Evolutionary conservation across 2,888 invertebrate genomes (phyloP).

Genomic region (Nesidiocoris tenuis): DNA sequence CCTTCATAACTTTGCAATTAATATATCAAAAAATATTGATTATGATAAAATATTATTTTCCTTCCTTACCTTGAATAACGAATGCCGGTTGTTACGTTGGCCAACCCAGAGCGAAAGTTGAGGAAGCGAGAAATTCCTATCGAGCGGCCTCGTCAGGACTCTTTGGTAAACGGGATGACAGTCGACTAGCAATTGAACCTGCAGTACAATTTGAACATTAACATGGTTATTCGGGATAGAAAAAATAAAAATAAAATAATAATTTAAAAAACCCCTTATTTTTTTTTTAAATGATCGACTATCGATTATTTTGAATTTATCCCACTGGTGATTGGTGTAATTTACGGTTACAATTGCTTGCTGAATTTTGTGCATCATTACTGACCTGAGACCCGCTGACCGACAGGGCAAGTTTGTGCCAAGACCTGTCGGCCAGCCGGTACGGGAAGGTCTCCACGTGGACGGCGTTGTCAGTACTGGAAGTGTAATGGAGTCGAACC

Average conservation of each 20-base stretch:
- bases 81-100: slow-evolving; percentile 81
- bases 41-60: too few relatives aligned
- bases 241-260: too few relatives aligned
- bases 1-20: too few relatives aligned
- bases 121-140: slow-evolving; percentile 72
- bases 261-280: not conserved
- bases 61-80: slow-evolving; percentile 83
- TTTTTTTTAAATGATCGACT: too few relatives aligned
- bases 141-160: slow-evolving; percentile 67
- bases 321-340: too few relatives aligned
- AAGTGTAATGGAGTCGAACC: slow-evolving; percentile 73
- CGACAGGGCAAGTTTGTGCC: slow-evolving; percentile 83
- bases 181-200: slow-evolving; percentile 78
- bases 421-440: slow-evolving; percentile 80
- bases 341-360: too few relatives aligned
- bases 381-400: slow-evolving; percentile 67
- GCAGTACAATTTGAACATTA: too few relatives aligned
- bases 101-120: slow-evolving; percentile 81
- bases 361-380: too few relatives aligned
- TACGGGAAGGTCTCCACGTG: slow-evolving; percentile 85
- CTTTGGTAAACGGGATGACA: slow-evolving; percentile 83
- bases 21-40: too few relatives aligned
- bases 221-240: too few relatives aligned
- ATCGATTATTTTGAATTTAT: too few relatives aligned
- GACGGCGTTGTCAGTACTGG: slow-evolving; percentile 62